These are phyloP conservation scores for Formica selysi DNA, from an alignment of 1,140 invertebrate species.

Conservation along the genomic window DNA sequence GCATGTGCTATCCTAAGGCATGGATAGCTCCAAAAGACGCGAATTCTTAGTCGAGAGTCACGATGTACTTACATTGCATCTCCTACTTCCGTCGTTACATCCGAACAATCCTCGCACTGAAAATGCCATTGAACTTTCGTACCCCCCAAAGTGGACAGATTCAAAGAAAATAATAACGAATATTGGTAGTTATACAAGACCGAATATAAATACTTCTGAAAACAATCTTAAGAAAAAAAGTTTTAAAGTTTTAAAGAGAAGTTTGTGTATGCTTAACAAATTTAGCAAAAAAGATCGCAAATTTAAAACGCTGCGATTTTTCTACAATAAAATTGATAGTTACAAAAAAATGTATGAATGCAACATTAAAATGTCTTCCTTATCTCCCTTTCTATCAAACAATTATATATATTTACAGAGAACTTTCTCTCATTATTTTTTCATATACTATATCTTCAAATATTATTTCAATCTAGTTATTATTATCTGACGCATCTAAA, in stretches of 20 bases:
- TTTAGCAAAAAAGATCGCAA: background rate
- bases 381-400: background rate
- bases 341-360: background rate
- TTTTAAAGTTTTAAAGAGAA: background rate
- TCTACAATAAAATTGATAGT: background rate
- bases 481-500: background rate
- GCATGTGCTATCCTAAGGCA: conserved; percentile 76
- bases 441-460: background rate
- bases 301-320: background rate
- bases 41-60: conserved; percentile 45
- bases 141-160: background rate
- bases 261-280: background rate
- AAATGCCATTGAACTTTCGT: background rate
- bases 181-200: background rate
- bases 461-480: background rate
- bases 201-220: background rate
- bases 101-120: background rate
- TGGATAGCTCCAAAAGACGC: conserved; percentile 64
- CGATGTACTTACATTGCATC: background rate
- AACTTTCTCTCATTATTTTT: background rate
- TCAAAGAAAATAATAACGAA: background rate
- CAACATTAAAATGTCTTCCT: too few species aligned
- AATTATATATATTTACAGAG: background rate
- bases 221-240: too few species aligned
- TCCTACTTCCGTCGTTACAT: background rate